These are phyloP conservation scores for Rambutsinella grinnellia DNA, from an alignment of 2,888 invertebrate species.

Conservation along the genomic window DNA sequence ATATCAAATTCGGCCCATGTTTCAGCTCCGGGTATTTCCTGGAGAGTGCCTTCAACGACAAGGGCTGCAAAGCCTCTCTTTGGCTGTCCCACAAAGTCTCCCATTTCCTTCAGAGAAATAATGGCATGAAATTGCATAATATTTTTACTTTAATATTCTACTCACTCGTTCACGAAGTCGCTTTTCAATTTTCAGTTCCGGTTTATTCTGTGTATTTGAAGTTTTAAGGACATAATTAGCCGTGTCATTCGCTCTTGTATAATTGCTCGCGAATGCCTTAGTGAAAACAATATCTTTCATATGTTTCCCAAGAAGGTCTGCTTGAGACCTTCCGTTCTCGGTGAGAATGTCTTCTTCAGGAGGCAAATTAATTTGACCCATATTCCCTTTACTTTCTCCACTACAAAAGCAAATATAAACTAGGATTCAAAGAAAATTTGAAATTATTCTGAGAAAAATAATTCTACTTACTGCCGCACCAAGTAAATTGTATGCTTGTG, in stretches of 20 bases:
- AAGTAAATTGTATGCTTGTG: slow-evolving; percentile 37
- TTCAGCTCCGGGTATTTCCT: slow-evolving; percentile 44
- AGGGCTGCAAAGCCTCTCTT: slow-evolving; percentile 13
- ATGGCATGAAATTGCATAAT: too few species aligned
- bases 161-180: slow-evolving; percentile 44
- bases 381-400: slow-evolving; percentile 44
- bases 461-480: slow-evolving; percentile 45
- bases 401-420: too few species aligned
- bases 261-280: slow-evolving; percentile 44
- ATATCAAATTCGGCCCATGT: slow-evolving; percentile 28
- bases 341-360: slow-evolving; percentile 43
- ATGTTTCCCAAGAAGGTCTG: slow-evolving; percentile 42
- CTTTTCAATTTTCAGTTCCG: slow-evolving; percentile 29
- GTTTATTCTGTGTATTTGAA: slow-evolving; percentile 12
- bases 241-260: slow-evolving; percentile 35
- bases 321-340: slow-evolving; percentile 39
- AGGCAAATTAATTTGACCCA: slow-evolving; percentile 25
- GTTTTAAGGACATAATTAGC: slow-evolving; percentile 33
- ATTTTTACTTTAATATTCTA: too few species aligned
- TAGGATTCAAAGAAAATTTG: too few species aligned
- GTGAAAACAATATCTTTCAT: slow-evolving; percentile 44
- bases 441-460: too few species aligned
- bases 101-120: slow-evolving; percentile 40
- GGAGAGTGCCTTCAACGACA: slow-evolving; percentile 22
- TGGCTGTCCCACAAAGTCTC: slow-evolving; percentile 36